Percentiles rank a stretch among this genome's conserved stretches.
Evolutionary conservation across 2,888 invertebrate species (phyloP).

Genomic region (Rutpela maculata): DNA sequence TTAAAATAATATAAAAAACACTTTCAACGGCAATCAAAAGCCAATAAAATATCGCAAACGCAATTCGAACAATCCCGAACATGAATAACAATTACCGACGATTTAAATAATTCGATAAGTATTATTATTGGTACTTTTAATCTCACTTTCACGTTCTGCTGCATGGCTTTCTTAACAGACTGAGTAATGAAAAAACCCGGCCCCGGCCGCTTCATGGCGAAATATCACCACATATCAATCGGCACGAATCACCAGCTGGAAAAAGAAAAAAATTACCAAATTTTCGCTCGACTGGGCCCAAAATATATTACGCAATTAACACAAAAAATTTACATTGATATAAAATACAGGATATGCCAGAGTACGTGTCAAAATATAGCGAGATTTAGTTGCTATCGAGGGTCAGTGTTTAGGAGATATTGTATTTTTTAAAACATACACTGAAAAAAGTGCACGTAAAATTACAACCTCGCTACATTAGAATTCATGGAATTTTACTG

Average conservation of each 20-base stretch:
- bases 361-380: no score
- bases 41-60: conserved; percentile 10
- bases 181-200: background rate
- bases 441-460: no score
- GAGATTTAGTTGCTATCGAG: no score
- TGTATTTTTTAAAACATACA: no score
- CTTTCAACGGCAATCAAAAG: conserved; percentile 2
- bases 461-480: no score
- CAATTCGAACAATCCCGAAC: background rate
- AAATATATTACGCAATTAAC: background rate
- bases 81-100: conserved; percentile 11
- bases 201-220: background rate
- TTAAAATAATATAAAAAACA: background rate
- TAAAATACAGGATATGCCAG: no score
- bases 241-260: background rate
- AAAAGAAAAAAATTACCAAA: background rate
- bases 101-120: conserved; percentile 33
- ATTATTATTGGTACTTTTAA: background rate
- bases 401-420: no score
- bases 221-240: background rate
- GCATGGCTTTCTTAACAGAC: background rate
- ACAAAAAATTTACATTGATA: no score
- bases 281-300: background rate
- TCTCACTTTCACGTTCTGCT: conserved; percentile 10
- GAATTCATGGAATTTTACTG: no score